Evolutionary conservation across 2,113 vertebrate genomes (phyloP), one percentile per base, ranked within the genome.

Genomic region (Raja brachyura): DNA sequence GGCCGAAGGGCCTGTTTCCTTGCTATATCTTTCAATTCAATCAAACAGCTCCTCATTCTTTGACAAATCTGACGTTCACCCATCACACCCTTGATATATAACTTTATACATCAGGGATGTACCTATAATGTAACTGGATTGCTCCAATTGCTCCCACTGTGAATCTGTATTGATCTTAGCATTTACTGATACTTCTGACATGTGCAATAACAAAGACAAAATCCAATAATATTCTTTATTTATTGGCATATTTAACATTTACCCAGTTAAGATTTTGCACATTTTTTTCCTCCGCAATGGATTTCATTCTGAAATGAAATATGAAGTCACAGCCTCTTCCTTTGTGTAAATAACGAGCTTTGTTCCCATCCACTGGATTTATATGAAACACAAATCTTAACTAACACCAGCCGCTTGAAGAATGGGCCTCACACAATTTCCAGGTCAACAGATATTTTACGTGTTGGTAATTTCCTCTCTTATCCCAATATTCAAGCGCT

Each of bases 381-480:
- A 14, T 14, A 73, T 70, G 66, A 74, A 54, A 54, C 31, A 73
- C 66, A 16, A 88, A 73, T 73, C 66, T 74, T 92, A 74, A 92
- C 68, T 74, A 70, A 10, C 66, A 48, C 33, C 90, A 74, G 66
- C 31, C n/a, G 11, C 68, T 92, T 73, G 33, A 74, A 92, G 66
- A 48, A 74, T 48, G 5, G 39, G 14, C 90, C 33, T 70, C 33
- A 48, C 3, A 22, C 63, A 54, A 5, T 73, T 33, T 92, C 90
- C 66, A 74, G 90, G 66, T 92, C 68, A 92, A 92, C 90, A 25
- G 68, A 92, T 73, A 70, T 92, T 74, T 92, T 68, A 92, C 20
- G 88, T 66, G 39, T 68, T 92, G 31, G 83, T 63, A 48, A 66
- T 92, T 92, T 92, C 25, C 39, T 74, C 33, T 73, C 33, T 68